Percentiles rank a stretch among this genome's conserved stretches.
phyloP scores from a whole-genome alignment of 2,797 vertebrate species.

The Limnodromus scolopaceus region DNA sequence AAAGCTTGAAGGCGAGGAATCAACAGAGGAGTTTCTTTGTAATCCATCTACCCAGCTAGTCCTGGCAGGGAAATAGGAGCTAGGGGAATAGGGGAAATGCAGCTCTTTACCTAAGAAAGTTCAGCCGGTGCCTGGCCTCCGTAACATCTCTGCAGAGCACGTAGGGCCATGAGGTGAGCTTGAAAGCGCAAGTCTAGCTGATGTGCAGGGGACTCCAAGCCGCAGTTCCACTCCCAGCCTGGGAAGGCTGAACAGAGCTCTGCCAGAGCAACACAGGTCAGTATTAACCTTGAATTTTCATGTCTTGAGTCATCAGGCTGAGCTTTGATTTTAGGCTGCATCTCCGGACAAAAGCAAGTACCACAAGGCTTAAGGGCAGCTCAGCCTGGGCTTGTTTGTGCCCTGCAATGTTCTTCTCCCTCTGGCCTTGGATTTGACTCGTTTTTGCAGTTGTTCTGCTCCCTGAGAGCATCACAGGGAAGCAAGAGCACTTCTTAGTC shows the following conservation, averaged over 20 bases:
- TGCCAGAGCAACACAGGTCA: background rate
- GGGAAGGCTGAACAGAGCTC: background rate
- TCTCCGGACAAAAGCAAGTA: background rate
- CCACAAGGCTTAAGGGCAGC: background rate
- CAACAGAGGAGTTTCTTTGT: background rate
- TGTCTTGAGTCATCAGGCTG: background rate
- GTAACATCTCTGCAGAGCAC: background rate
- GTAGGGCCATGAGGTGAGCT: background rate
- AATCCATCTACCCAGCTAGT: background rate
- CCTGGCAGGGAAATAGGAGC: background rate
- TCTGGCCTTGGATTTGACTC: background rate
- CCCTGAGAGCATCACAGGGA: fast-evolving
- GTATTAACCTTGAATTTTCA: constrained; percentile 2
- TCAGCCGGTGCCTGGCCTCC: background rate
- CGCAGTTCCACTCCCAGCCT: background rate
- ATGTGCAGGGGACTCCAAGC: background rate
- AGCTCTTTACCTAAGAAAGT: background rate
- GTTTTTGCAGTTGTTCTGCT: background rate
- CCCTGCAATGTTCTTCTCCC: background rate
- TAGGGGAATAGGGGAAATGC: background rate
- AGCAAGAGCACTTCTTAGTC: background rate
- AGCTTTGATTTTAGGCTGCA: background rate
- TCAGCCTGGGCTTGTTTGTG: background rate
- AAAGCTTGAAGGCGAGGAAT: background rate
- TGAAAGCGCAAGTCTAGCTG: background rate